phyloP scores from a whole-genome alignment of 2,888 invertebrate species.

The Drosophila dives region DNA sequence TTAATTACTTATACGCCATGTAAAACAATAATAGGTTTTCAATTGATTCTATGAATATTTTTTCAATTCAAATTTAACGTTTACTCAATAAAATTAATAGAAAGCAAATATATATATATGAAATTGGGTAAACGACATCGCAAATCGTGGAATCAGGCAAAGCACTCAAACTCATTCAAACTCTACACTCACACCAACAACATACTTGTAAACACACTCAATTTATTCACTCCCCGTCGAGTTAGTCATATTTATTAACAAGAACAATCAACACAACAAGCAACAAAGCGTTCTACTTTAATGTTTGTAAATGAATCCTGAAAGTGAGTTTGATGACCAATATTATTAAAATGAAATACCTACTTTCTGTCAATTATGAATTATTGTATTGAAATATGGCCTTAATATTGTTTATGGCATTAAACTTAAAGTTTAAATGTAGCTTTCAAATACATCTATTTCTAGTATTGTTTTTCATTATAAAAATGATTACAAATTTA shows the following conservation, averaged over 20 bases:
- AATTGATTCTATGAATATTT: slow-evolving; percentile 10
- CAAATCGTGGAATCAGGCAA: slow-evolving; percentile 35
- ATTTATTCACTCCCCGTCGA: slow-evolving; percentile 8
- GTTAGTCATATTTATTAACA: slow-evolving; percentile 27
- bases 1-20: slow-evolving; percentile 50
- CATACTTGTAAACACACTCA: not conserved
- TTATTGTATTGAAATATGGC: not conserved
- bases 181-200: slow-evolving; percentile 15
- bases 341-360: not conserved
- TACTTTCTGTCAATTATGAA: not conserved
- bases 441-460: not conserved
- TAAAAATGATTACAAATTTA: no score
- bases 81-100: slow-evolving; percentile 1
- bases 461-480: not conserved
- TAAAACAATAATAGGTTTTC: slow-evolving; percentile 34
- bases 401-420: no score
- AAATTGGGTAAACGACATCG: slow-evolving; percentile 8
- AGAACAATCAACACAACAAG: slow-evolving; percentile 43
- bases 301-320: slow-evolving; percentile 2
- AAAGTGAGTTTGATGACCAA: not conserved
- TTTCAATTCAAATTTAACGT: not conserved
- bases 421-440: not conserved
- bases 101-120: slow-evolving; percentile 9
- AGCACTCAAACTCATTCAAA: slow-evolving; percentile 28
- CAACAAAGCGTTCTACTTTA: slow-evolving; percentile 36